Evolutionary conservation across 2,888 invertebrate genomes (phyloP).

Genomic region (Acleris holmiana): DNA sequence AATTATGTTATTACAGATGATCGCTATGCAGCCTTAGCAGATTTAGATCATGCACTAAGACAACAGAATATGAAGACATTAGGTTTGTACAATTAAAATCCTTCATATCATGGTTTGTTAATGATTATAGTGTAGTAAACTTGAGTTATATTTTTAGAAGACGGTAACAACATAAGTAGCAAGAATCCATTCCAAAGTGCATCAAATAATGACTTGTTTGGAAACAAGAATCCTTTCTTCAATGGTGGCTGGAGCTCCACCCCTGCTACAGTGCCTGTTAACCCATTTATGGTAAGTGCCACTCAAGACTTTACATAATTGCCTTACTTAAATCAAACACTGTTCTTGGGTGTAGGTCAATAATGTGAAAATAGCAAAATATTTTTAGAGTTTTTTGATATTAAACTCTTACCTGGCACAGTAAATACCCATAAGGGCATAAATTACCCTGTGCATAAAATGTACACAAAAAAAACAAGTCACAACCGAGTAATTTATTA

Average conservation of each 20-base stretch:
- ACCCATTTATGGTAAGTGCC: slow-evolving; percentile 76
- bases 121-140: background rate
- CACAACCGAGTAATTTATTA: too few relatives aligned
- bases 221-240: slow-evolving; percentile 76
- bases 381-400: too few relatives aligned
- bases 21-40: slow-evolving; percentile 97
- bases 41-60: slow-evolving; percentile 92
- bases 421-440: too few relatives aligned
- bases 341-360: too few relatives aligned
- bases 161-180: slow-evolving; percentile 61
- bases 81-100: slow-evolving; percentile 56
- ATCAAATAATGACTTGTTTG: slow-evolving; percentile 71
- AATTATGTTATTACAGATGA: slow-evolving; percentile 85
- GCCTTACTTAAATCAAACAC: too few relatives aligned
- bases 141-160: slow-evolving; percentile 62
- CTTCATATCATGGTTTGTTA: slow-evolving; percentile 19
- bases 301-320: slow-evolving; percentile 2
- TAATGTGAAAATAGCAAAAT: too few relatives aligned
- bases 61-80: slow-evolving; percentile 81
- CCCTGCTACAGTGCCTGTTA: slow-evolving; percentile 63
- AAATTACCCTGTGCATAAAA: too few relatives aligned
- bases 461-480: too few relatives aligned
- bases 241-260: slow-evolving; percentile 73
- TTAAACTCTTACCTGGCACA: too few relatives aligned
- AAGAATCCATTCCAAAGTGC: slow-evolving; percentile 81